Conservation (phyloP, 2,113 vertebrate species). For the Trichechus manatus region DNA sequence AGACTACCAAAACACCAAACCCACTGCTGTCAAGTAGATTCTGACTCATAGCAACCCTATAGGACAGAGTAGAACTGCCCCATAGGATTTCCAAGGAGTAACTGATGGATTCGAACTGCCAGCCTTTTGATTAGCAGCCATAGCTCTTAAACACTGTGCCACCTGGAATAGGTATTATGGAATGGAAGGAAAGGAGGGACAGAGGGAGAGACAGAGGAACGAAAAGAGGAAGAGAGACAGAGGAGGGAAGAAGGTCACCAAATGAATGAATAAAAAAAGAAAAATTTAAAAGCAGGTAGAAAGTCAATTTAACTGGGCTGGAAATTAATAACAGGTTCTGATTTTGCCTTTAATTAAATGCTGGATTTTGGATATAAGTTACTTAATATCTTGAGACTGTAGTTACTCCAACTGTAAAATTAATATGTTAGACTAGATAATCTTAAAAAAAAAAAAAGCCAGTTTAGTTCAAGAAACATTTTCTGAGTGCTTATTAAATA, state of each 20-base stretch:
- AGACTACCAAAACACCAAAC: too few relatives aligned
- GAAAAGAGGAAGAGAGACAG: background rate
- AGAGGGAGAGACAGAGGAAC: background rate
- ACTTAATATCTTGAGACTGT: background rate
- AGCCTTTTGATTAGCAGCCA: too few relatives aligned
- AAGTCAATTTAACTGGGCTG: background rate
- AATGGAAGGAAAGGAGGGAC: background rate
- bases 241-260: background rate
- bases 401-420: background rate
- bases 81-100: too few relatives aligned
- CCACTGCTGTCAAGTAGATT: too few relatives aligned
- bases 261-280: background rate
- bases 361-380: slow-evolving; percentile 32
- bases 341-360: background rate
- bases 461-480: background rate
- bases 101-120: too few relatives aligned
- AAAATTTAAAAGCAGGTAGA: background rate
- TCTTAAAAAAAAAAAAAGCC: background rate
- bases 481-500: background rate
- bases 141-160: too few relatives aligned
- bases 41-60: too few relatives aligned
- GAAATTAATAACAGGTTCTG: slow-evolving; percentile 33
- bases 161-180: background rate
- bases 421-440: background rate
- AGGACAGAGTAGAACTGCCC: too few relatives aligned